phyloP scores from a whole-genome alignment of 2,113 vertebrate genomes.

The Neomonachus schauinslandi region DNA sequence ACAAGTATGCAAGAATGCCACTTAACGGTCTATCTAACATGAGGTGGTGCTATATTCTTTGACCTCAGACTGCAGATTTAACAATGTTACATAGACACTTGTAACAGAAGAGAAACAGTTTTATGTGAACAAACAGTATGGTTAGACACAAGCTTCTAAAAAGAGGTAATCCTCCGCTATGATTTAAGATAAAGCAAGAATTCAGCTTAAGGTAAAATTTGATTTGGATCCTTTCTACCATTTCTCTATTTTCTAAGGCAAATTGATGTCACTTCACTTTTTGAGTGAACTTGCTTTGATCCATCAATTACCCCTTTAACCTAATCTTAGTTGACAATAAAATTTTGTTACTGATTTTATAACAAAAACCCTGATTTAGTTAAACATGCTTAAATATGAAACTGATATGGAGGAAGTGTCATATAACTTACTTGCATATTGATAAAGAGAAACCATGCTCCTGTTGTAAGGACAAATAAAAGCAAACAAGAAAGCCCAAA shows the following conservation, averaged over 20 bases:
- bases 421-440: neutral
- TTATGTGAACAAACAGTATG: neutral
- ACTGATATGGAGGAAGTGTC: neutral
- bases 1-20: neutral
- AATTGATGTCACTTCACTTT: neutral
- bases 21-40: neutral
- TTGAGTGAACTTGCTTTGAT: neutral
- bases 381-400: neutral
- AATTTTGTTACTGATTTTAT: neutral
- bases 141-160: neutral
- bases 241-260: neutral
- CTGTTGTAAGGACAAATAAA: constrained; percentile 2
- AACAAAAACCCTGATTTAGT: neutral
- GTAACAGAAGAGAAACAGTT: neutral
- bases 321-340: neutral
- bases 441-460: neutral
- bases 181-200: neutral
- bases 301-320: neutral
- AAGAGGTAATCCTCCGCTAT: neutral
- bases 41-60: neutral
- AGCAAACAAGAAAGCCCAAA: neutral
- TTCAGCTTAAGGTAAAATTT: neutral
- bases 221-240: neutral
- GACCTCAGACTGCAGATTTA: neutral
- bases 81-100: neutral